Evolutionary conservation across 1,140 invertebrate species (phyloP).

Genomic region (Meloidogyne exigua): DNA sequence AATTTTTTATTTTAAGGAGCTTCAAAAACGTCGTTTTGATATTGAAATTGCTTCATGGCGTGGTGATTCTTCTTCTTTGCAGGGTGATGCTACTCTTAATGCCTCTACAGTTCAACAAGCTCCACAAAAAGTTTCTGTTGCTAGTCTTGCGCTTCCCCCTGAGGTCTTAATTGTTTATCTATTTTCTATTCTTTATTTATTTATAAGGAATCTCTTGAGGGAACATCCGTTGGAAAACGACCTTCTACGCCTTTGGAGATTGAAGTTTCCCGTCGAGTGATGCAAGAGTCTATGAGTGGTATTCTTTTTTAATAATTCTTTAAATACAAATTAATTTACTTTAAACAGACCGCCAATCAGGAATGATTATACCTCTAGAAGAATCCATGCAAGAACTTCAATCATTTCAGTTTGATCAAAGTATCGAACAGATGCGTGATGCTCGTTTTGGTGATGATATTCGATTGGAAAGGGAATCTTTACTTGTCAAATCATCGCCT

Average conservation of each 20-base stretch:
- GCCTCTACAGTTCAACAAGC: background rate
- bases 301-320: background rate
- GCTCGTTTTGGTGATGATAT: background rate
- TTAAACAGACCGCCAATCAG: background rate
- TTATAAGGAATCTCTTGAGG: background rate
- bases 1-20: background rate
- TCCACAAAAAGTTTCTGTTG: background rate
- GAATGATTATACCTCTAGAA: background rate
- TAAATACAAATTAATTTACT: background rate
- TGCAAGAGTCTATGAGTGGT: background rate
- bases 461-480: background rate
- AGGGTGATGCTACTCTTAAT: no score
- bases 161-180: background rate
- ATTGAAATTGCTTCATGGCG: background rate
- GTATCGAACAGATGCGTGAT: background rate
- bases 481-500: background rate
- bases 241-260: background rate
- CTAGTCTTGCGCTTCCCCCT: background rate
- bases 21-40: slow-evolving; percentile 12
- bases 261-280: background rate
- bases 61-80: no score
- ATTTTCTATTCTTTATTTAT: background rate
- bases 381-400: slow-evolving; percentile 6
- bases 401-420: background rate
- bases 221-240: background rate